Base-by-base conservation (phyloP, 2,797 vertebrate genomes). In the Chelon labrosus region DNA sequence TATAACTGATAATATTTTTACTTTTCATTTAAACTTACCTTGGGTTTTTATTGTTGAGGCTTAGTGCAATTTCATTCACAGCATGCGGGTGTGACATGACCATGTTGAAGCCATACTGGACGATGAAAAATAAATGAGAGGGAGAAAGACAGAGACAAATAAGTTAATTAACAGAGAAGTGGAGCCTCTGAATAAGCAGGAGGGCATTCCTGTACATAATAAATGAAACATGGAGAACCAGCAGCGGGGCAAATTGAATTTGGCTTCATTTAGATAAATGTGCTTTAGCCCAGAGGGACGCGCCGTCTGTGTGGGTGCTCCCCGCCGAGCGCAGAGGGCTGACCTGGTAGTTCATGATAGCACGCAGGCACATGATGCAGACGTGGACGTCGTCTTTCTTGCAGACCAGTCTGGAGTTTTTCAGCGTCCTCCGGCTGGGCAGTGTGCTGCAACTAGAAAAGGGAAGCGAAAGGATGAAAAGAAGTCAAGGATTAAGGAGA, bases 271-370 rank as follows among this genome's bases (percentile, higher is more conserved):
- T 66, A 58, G 62, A 85, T 64, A 74, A 64, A 50, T 69, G 20
- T 65, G 51, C 8, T 62, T 63, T 2, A 35, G 61, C 50, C 61
- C 53, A 37, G 56, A 55, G 74, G 60, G 69, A 70, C 41, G 17
- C 8, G 50, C 37, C 39, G 42, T 46, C 44, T 61, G 58, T 20
- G 19, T 58, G 74, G 59, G 12, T 1, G 25, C 38, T 60, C 37
- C 3, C 37, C 14, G 31, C 7, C 7, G 64, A 60, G 27, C 3
- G 54, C 27, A 41, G 46, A 44, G 25, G 22, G n/a, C 73, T 83
- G 73, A 99, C 98, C 98, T 99, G 98, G 82, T 99, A 99, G 92
- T 99, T 99, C 98, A 99, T 99, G 73, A 99, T 97, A 76, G 98
- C 98, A 10, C 98, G 86, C 19, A 99, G 90, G 89, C 98, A 99